Base-by-base conservation (phyloP, 2,797 vertebrate genomes). In the Hybognathus amarus region DNA sequence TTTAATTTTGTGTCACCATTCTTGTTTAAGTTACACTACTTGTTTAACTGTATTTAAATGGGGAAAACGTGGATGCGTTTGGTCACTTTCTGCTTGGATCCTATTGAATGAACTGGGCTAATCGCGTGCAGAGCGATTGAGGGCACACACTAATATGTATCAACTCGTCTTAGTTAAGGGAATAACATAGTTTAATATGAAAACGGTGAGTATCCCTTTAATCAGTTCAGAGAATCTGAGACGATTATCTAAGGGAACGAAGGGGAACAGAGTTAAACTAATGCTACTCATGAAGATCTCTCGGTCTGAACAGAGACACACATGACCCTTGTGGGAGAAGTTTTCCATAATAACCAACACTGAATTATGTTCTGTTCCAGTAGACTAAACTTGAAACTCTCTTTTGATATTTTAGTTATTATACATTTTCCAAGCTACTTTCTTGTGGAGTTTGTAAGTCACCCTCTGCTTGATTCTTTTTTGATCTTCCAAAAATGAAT, bases 391-490 rank as follows among this genome's bases (percentile, higher is more conserved):
- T 63, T 27, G 40, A 66, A 79, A 75, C 69, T 74, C 30, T 33
- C 18, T 40, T 82, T 33, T 79, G 61, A 79, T 83, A 54, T 85
- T 79, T 76, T 70, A 79, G 69, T 83, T 77, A 82, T 67, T 73
- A 22, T 38, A 73, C 64, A 24, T 61, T 77, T 77, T 20, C 24
- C 59, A 33, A 45, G 12, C 56, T n/a, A 5, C 36, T 74, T 64
- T 38, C 20, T 36, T 5, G 30, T 47, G 50, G 12, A 47, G 36
- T 45, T 64, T 47, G 54, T 59, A 64, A 18, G 17, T 69, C 67
- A 59, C 61, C 70, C 22, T 20, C 24, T 64, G 17, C 68, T 73
- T 59, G 59, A 40, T 36, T 61, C n/a, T 22, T 75, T 66, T 81
- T 24, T 59, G 45, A 79, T 61, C 42, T 38, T 70, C 36, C 13